These are phyloP conservation scores for Lytechinus variegatus DNA, from an alignment of 35 echinoderm and acorn worm species.

Conservation along the genomic window DNA sequence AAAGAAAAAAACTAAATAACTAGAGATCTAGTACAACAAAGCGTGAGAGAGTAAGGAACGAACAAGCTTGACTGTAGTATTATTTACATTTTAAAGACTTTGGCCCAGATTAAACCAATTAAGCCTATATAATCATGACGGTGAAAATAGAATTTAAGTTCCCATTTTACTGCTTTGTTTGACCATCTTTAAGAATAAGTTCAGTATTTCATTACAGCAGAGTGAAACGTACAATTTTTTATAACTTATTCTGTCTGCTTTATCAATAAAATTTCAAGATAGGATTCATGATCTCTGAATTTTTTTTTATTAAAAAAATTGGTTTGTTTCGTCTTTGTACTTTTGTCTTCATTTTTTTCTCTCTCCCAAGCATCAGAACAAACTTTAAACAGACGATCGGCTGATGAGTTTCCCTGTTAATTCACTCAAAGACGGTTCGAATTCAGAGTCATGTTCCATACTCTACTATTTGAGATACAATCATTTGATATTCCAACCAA, in stretches of 20 bases:
- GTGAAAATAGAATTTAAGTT: too few species aligned
- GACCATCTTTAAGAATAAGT: too few species aligned
- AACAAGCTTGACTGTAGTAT: background rate
- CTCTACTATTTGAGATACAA: background rate
- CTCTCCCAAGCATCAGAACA: background rate
- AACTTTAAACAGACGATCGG: background rate
- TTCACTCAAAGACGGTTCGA: background rate
- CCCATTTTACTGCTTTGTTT: too few species aligned
- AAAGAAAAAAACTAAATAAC: too few species aligned
- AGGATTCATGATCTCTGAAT: background rate
- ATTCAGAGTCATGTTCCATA: constrained; percentile 10
- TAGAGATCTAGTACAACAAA: background rate
- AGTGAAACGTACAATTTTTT: background rate
- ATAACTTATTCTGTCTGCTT: background rate
- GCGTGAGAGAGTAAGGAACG: background rate
- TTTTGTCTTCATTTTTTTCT: background rate
- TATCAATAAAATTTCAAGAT: background rate
- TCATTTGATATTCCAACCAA: background rate
- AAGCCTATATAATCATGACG: background rate
- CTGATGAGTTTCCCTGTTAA: background rate
- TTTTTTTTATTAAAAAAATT: background rate
- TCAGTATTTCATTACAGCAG: too few species aligned
- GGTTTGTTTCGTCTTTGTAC: background rate
- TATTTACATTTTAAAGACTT: background rate
- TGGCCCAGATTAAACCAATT: background rate